Evolutionary conservation across 2,113 vertebrate genomes (phyloP).

Genomic region (Hassar affinis): DNA sequence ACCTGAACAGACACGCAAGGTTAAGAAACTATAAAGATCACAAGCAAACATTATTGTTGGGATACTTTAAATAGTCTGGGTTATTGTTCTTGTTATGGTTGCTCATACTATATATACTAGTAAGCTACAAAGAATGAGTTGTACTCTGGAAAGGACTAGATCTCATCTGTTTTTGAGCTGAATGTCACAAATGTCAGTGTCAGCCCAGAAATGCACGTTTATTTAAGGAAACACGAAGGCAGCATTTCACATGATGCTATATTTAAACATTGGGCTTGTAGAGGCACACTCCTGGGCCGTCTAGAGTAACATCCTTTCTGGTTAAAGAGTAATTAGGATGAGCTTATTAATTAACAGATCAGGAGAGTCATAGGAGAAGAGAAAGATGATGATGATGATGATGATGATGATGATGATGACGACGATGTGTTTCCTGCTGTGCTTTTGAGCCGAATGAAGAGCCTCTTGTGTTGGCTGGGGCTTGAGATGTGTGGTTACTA

Average conservation of each 20-base stretch:
- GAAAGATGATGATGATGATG: constrained; percentile 15
- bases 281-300: background rate
- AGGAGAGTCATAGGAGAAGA: constrained; percentile 9
- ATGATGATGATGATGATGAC: constrained; percentile 1
- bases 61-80: background rate
- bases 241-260: background rate
- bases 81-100: background rate
- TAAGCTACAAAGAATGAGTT: background rate
- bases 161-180: background rate
- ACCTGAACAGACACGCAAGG: background rate
- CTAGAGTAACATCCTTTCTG: background rate
- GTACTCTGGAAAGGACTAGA: background rate
- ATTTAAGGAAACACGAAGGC: background rate
- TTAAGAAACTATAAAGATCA: background rate
- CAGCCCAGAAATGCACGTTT: background rate
- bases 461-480: background rate
- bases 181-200: background rate
- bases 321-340: constrained; percentile 35
- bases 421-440: constrained; percentile 7
- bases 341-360: constrained; percentile 45
- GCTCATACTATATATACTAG: background rate
- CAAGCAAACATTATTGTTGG: background rate
- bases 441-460: constrained; percentile 26
- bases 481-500: background rate
- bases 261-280: background rate